Evolutionary conservation across 2,797 vertebrate genomes (phyloP), one percentile per base, ranked within the genome.

Genomic region (Loris lydekkerianus): DNA sequence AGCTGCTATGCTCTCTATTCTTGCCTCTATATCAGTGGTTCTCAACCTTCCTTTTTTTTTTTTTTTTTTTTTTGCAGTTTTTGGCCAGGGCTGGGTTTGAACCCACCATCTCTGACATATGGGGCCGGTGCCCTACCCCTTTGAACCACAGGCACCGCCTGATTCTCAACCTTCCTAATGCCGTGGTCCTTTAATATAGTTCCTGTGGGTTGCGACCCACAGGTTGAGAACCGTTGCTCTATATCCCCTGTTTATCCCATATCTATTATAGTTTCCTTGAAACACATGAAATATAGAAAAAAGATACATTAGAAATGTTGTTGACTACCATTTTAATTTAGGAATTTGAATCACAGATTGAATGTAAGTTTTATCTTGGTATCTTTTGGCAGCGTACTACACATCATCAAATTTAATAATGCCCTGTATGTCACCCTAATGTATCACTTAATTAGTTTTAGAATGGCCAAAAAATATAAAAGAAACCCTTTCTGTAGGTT

Each of bases 311-410:
- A 75, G n/a, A 82, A 69, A n/a, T 89, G 94, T 89, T 91, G 13
- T 86, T 94, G 86, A 80, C n/a, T 76, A 5, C 10, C 20, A 61
- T 87, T 93, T 90, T 78, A 92, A 86, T 77, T 95, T 94, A 77
- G 9, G 58, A 78, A 2, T 93, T 92, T 82, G 67, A 88, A 93
- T 10, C 17, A n/a, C 14, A 93, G 73, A 29, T 77, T 69, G 27
- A 85, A 91, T 29, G 92, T 93, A 37, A 91, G 40, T 86, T 93
- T 10, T 94, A 27, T 13, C 56, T 78, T 76, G 43, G 49, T 93
- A 81, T 88, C 23, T 70, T 86, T 96, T 78, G 65, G 25, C 61
- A 94, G 23, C 78, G 49, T 96, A 10, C 61, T 37, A 61, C 10
- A 34, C 37, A 56, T 80, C 46, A 81, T 18, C 25, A 93, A 40